phyloP scores from a whole-genome alignment of 2,113 vertebrate genomes.

The Morphnarchus princeps region DNA sequence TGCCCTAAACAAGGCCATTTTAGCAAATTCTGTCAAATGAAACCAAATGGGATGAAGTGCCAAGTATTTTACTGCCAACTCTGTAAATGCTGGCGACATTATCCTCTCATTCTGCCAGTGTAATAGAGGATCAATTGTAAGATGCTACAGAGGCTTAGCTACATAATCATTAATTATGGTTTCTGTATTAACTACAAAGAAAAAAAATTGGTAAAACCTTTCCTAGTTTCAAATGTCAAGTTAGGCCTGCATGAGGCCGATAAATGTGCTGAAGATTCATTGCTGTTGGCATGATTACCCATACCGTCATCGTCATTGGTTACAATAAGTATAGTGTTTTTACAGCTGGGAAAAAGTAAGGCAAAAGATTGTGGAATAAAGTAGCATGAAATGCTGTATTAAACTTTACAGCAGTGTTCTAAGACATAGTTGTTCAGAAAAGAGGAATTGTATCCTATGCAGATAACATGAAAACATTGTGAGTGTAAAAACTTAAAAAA shows the following conservation, averaged over 20 bases:
- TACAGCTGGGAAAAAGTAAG: neutral
- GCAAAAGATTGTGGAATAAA: neutral
- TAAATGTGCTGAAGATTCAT: slow-evolving; percentile 33
- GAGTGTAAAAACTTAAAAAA: neutral
- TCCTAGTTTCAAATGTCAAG: slow-evolving; percentile 58
- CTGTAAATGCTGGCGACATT: slow-evolving; percentile 54
- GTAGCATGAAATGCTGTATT: neutral
- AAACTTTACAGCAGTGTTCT: neutral
- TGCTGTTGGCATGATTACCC: neutral
- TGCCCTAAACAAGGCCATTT: slow-evolving; percentile 40
- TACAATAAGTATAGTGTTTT: neutral
- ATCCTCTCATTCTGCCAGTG: slow-evolving; percentile 66
- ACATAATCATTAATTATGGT: slow-evolving; percentile 70
- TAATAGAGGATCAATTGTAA: slow-evolving; percentile 69
- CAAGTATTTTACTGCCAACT: slow-evolving; percentile 61
- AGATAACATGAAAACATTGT: neutral
- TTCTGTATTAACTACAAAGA: slow-evolving; percentile 64
- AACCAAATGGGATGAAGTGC: slow-evolving; percentile 43
- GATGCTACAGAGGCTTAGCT: slow-evolving; percentile 57
- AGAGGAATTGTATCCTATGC: neutral
- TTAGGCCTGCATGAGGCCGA: slow-evolving; percentile 31
- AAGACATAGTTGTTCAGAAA: neutral
- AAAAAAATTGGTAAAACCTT: slow-evolving; percentile 57
- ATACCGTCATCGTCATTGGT: neutral
- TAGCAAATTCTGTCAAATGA: slow-evolving; percentile 55